Percentiles rank a stretch among this genome's conserved stretches.
phyloP scores from a whole-genome alignment of 1,140 invertebrate genomes.

The Sminthurinus signatus region DNA sequence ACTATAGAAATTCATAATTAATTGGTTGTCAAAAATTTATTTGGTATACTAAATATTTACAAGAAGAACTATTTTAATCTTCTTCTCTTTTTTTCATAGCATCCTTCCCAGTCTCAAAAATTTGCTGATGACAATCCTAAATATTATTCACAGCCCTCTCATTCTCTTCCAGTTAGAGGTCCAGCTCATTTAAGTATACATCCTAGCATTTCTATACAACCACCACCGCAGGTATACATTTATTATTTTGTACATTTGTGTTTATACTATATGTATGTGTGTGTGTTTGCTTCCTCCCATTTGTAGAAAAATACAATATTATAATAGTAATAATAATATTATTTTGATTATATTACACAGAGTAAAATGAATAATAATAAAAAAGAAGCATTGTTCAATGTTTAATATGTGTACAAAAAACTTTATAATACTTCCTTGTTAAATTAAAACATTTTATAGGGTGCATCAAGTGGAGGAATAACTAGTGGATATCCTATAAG shows the following conservation, averaged over 20 bases:
- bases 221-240: slow-evolving; percentile 19
- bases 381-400: no score
- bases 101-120: slow-evolving; percentile 20
- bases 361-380: no score
- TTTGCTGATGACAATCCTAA: slow-evolving; percentile 35
- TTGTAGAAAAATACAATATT: no score
- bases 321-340: not conserved
- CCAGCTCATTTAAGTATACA: slow-evolving; percentile 25
- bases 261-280: no score
- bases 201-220: slow-evolving; percentile 26
- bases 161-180: slow-evolving; percentile 5
- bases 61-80: no score
- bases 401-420: no score
- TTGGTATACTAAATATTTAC: no score
- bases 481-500: slow-evolving; percentile 39
- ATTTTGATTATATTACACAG: not conserved
- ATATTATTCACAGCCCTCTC: slow-evolving; percentile 30
- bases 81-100: no score
- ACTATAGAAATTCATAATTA: no score
- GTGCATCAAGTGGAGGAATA: slow-evolving; percentile 26
- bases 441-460: slow-evolving; percentile 1
- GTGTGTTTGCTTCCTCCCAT: no score
- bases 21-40: no score
- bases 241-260: not conserved
- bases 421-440: not conserved